A percentile compares a stretch with the other conserved stretches of the same genome.
These are phyloP conservation scores for Sapayoa aenigma DNA, from an alignment of 2,113 vertebrate species.

Conservation along the genomic window DNA sequence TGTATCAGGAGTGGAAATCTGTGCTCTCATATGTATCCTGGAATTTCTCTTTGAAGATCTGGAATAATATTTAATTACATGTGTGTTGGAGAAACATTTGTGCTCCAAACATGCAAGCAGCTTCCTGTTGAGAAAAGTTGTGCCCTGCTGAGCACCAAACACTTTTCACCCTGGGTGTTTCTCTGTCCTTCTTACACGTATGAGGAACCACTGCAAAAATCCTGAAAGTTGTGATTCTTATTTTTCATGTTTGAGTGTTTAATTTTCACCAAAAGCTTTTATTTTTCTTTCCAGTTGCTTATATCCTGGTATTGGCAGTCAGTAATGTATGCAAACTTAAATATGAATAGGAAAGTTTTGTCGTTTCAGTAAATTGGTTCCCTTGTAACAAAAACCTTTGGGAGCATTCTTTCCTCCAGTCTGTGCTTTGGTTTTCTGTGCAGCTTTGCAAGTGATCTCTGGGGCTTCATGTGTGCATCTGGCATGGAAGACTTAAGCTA, in stretches of 20 bases:
- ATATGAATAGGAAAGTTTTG: not conserved
- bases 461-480: not conserved
- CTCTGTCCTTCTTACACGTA: not conserved
- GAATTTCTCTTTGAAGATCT: not conserved
- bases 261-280: not conserved
- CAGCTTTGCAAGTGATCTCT: not conserved
- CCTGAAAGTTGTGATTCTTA: not conserved
- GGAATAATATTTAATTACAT: not conserved
- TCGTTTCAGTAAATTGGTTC: not conserved
- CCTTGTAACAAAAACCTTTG: not conserved
- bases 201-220: not conserved
- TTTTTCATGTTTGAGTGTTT: not conserved
- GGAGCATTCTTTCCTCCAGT: not conserved
- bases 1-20: not conserved
- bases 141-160: not conserved
- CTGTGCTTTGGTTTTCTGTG: not conserved
- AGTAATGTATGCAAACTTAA: not conserved
- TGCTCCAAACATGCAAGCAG: accelerated
- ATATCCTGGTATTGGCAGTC: not conserved
- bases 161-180: not conserved
- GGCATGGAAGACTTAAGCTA: not conserved
- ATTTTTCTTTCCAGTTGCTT: not conserved
- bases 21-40: not conserved
- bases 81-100: accelerated
- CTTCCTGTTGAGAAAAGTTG: not conserved